Base-by-base conservation (phyloP, 2,888 invertebrate genomes). In the Linyphia triangularis region DNA sequence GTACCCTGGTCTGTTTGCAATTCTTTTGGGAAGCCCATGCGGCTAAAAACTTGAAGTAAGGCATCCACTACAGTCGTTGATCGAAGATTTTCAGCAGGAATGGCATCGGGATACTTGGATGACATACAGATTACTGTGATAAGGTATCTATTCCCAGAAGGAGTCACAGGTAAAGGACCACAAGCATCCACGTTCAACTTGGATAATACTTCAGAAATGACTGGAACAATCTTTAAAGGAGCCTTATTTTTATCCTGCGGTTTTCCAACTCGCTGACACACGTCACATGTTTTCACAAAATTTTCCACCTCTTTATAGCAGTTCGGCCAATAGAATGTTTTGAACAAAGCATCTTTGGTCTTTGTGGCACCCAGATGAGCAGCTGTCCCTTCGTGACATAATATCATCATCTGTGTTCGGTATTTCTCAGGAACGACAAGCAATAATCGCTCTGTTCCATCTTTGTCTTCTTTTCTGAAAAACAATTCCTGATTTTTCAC, bases 1-100 rank as follows among this genome's bases (percentile, higher is more conserved):
- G 33, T 70, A 0, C 37, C 70, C n/a, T 82, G 82, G n/a, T 82
- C 70, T 22, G 26, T 61, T 59, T 72, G 82, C 16, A 82, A 13
- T 61, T 70, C 61, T 22, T 28, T 33, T 13, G 69, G 81, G n/a
- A 81, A 82, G 0, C 81, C 82, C 63, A 82, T 57, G 1, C 70
- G 9, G 37, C 59, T 59, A 40, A 70, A 72, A 26, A 70, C 37
- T 26, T 70, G 70, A 2, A 82, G 30, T 3, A 83, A 51, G 6
- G 40, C 65, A 30, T 83, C 26, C 0, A 83, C 22, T 2, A 57
- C 24, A 9, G 57, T 30, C 2, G 65, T 7, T 2, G 84, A 84
- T 7, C 65, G n/a, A 16, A 84, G 26, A 24, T 75, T 33, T 19
- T 16, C 16, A 2, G 37, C 75, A 24, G 84, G 67, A 24, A 84